These are phyloP conservation scores for Anguilla pacifica DNA, from an alignment of 2,797 vertebrate genomes.

Conservation along the genomic window DNA sequence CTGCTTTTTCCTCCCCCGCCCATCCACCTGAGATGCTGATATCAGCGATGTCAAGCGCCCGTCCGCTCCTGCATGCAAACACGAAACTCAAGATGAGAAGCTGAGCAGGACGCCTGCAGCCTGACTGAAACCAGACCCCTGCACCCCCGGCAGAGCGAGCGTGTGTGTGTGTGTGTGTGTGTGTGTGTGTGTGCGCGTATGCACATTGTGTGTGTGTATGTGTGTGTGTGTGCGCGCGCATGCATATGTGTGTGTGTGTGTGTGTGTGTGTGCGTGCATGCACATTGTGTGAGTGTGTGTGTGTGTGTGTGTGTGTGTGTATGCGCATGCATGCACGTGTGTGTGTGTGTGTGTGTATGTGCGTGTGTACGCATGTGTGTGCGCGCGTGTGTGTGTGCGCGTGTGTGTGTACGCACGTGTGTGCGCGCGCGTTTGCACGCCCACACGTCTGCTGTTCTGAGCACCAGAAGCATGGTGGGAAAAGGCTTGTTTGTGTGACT, in stretches of 20 bases:
- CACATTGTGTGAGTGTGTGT: no score
- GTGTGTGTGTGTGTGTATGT: no score
- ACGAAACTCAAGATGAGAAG: conserved; percentile 60
- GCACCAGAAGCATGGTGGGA: conserved; percentile 40
- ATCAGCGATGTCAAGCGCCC: conserved; percentile 58
- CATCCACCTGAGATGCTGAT: conserved; percentile 62
- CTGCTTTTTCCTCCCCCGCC: conserved; percentile 40
- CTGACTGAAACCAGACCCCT: conserved; percentile 75
- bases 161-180: conserved; percentile 32
- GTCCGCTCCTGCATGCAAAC: conserved; percentile 62
- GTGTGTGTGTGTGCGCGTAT: conserved; percentile 37
- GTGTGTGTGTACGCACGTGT: neutral
- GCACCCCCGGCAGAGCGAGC: conserved; percentile 59
- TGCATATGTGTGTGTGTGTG: neutral
- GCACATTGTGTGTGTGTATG: conserved; percentile 29
- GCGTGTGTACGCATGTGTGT: no score
- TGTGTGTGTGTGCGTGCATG: no score
- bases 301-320: no score
- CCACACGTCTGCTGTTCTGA: conserved; percentile 10
- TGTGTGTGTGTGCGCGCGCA: conserved; percentile 47
- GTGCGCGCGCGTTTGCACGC: conserved; percentile 48
- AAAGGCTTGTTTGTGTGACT: conserved; percentile 25
- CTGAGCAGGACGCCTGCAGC: conserved; percentile 60
- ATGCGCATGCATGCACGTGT: no score
- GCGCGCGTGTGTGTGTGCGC: no score